Evolutionary conservation across 2,113 vertebrate genomes (phyloP).

Genomic region (Pygoscelis antarcticus): DNA sequence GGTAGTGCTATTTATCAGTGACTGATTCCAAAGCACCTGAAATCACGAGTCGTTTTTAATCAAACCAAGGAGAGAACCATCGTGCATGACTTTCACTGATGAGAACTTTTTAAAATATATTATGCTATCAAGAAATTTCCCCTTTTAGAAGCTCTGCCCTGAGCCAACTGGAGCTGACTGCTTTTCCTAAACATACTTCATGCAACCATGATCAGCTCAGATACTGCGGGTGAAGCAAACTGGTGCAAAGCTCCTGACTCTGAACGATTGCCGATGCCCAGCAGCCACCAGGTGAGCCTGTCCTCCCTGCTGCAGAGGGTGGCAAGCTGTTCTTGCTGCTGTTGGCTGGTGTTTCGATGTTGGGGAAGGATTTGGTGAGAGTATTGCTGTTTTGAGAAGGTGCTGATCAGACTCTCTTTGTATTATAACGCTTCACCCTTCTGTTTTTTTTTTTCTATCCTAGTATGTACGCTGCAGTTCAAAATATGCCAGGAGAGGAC

Average conservation of each 20-base stretch:
- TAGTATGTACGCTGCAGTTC: neutral
- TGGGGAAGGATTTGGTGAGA: neutral
- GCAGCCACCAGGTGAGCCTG: neutral
- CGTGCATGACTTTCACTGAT: neutral
- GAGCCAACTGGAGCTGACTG: neutral
- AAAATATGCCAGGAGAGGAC: neutral
- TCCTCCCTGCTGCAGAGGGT: neutral
- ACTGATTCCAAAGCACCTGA: neutral
- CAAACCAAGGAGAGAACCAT: neutral
- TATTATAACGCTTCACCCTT: neutral
- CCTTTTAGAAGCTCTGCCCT: neutral
- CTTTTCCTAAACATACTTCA: neutral
- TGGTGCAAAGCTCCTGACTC: fast-evolving
- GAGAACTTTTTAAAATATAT: neutral
- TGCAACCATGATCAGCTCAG: neutral
- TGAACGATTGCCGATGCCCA: fast-evolving
- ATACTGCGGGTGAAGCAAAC: neutral
- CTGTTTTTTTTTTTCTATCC: neutral
- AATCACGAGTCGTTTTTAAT: neutral
- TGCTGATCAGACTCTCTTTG: neutral
- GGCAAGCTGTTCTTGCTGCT: neutral
- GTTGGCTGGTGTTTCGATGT: neutral
- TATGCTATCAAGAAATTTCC: neutral
- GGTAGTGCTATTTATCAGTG: neutral
- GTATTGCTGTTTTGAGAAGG: neutral